Evolutionary conservation across 2,797 vertebrate genomes (phyloP), one percentile per base, ranked within the genome.

Genomic region (Poeciliopsis presidionis): DNA sequence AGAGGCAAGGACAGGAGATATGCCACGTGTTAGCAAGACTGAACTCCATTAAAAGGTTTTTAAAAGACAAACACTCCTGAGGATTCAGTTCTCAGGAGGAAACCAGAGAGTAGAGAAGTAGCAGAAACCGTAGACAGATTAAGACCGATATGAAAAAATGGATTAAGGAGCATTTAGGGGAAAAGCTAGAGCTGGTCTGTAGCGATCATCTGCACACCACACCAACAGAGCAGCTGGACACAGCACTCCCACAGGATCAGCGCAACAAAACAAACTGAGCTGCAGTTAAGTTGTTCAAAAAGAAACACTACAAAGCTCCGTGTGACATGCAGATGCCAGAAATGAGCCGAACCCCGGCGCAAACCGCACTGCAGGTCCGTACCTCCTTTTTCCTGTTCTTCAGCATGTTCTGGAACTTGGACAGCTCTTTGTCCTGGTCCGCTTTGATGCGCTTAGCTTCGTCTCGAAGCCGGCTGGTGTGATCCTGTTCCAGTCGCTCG

Each of bases 361-460:
- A 74, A 7, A 47, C 45, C 11, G 12, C 43, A 87, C 81, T 87
- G 85, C 84, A 79, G 12, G 30, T 22, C 59, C 22, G 12, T 95
- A 99, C 98, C 98, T 99, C 98, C 86, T 99, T 99, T 91, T 97
- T 99, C 87, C 97, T 96, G 91, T 97, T 99, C 94, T 98, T 99
- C 85, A 99, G 87, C 95, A 98, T 96, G 86, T 96, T 98, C 95
- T 99, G 98, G 94, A 99, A 99, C 93, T 99, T 99, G 78, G 97
- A 97, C 47, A 99, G 93, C 87, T 99, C 98, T 91, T 97, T 98
- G 91, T 99, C 98, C 89, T 99, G 98, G 74, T 99, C 98, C 0
- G 94, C 96, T 95, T 99, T 99, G 89, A 99, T 99, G 78, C 97
- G 96, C 79, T 98, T 98, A 33, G 98, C 98, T 90, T 99, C 98